These are phyloP conservation scores for Limosa lapponica DNA, from an alignment of 2,797 vertebrate genomes.

Conservation along the genomic window DNA sequence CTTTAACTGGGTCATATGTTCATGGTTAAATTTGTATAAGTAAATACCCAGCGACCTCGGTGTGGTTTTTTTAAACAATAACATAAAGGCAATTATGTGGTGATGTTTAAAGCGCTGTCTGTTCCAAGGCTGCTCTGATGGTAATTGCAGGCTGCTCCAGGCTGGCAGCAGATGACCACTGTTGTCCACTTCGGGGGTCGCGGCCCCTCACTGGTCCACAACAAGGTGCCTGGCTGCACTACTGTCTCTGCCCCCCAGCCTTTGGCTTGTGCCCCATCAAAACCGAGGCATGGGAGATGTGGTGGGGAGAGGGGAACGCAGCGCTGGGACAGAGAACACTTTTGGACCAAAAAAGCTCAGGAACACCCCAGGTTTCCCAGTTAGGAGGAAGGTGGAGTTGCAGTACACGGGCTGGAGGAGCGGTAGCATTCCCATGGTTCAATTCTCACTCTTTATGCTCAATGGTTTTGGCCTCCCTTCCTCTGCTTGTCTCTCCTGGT, in stretches of 20 bases:
- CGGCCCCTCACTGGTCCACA: neutral
- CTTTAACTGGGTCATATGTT: neutral
- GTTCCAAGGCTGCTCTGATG: neutral
- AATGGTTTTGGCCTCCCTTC: neutral
- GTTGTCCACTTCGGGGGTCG: fast-evolving
- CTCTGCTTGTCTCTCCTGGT: neutral
- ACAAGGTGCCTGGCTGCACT: neutral
- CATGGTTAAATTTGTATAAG: neutral
- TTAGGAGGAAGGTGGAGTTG: neutral
- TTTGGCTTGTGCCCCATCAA: neutral
- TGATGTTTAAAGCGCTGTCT: neutral
- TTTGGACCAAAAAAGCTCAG: neutral
- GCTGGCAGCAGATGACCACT: neutral
- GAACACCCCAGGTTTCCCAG: neutral
- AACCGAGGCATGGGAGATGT: neutral
- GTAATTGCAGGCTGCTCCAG: neutral
- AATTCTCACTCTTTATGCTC: neutral
- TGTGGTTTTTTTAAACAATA: neutral
- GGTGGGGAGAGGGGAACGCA: neutral
- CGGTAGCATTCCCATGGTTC: fast-evolving
- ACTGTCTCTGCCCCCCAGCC: neutral
- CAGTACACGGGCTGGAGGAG: neutral
- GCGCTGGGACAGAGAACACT: neutral
- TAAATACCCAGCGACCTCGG: neutral
- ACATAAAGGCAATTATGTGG: neutral